Percentiles rank a stretch among this genome's conserved stretches.
Evolutionary conservation across 53 echinoderm and acorn worm genomes (phyloP).

Genomic region (Arbacia lixula): DNA sequence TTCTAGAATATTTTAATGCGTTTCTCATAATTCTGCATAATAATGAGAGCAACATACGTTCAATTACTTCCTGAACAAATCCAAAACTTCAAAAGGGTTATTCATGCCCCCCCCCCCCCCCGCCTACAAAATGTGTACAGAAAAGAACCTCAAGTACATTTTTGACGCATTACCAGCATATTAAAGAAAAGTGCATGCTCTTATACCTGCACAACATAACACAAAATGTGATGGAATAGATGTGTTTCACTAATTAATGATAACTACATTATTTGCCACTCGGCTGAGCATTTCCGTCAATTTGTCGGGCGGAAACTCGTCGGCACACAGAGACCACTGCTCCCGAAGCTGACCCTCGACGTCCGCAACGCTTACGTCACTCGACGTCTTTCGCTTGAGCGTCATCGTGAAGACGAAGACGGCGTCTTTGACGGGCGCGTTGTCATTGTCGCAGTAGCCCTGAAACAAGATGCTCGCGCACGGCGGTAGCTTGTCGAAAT

Average conservation of each 20-base stretch:
- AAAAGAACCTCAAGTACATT: too few species aligned
- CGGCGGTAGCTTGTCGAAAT: conserved; percentile 75
- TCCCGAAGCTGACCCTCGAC: conserved; percentile 23
- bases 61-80: too few species aligned
- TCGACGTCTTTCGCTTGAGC: background rate
- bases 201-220: too few species aligned
- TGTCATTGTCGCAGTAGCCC: conserved; percentile 87
- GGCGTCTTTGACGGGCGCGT: conserved; percentile 79
- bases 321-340: conserved; percentile 50
- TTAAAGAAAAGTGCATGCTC: too few species aligned
- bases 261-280: conserved; percentile 79
- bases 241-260: conserved; percentile 53
- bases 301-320: conserved; percentile 65
- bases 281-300: conserved; percentile 83
- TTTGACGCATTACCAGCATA: too few species aligned
- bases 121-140: too few species aligned
- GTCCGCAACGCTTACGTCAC: background rate
- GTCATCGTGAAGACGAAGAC: conserved; percentile 73
- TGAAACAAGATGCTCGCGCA: conserved; percentile 84
- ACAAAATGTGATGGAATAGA: too few species aligned
- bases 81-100: too few species aligned
- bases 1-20: too few species aligned
- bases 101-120: too few species aligned
- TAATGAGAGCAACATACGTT: too few species aligned
- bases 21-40: too few species aligned